Base-by-base conservation (phyloP, 2,888 invertebrate genomes). In the Cremastobaeus sp. region DNA sequence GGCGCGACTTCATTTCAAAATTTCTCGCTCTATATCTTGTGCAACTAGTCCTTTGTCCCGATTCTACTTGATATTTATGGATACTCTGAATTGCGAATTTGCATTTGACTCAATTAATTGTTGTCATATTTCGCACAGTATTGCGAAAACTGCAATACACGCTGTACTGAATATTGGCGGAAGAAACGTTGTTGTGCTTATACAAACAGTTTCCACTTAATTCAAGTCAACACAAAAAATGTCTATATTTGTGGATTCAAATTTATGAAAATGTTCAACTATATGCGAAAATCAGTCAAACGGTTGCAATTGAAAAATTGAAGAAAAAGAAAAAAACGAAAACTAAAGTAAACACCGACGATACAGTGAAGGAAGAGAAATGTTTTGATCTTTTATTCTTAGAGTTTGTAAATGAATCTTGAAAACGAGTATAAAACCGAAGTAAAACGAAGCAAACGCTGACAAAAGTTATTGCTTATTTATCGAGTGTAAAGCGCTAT, bases 381-480 rank as follows among this genome's bases (percentile, higher is more conserved):
- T n/a, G n/a, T n/a, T n/a, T n/a, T n/a, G n/a, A n/a, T n/a, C n/a
- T n/a, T n/a, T n/a, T n/a, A n/a, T n/a, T n/a, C n/a, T n/a, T n/a
- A n/a, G n/a, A n/a, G n/a, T n/a, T n/a, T n/a, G n/a, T n/a, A n/a
- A n/a, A n/a, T n/a, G n/a, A n/a, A n/a, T n/a, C n/a, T n/a, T n/a
- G 1, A 12, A 50, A 50, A 50, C 21, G n/a, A 34, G 32, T n/a
- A 34, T 50, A 50, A 50, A 50, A 4, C 21, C 5, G 17, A 12
- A 1, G 17, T 0, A 15, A 21, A 21, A 34, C 43, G 15, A 32
- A 41, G 45, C 17, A n/a, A 1, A n/a, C 25, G 57, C 34, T 25
- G 35, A 45, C 43, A 35, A 41, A 62, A 41, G 48, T 41, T 48
- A 62, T 50, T 62, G 62, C 18, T 62, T 62, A 48, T 62, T 62